phyloP scores from a whole-genome alignment of 2,888 invertebrate genomes.

The Timandra comae region DNA sequence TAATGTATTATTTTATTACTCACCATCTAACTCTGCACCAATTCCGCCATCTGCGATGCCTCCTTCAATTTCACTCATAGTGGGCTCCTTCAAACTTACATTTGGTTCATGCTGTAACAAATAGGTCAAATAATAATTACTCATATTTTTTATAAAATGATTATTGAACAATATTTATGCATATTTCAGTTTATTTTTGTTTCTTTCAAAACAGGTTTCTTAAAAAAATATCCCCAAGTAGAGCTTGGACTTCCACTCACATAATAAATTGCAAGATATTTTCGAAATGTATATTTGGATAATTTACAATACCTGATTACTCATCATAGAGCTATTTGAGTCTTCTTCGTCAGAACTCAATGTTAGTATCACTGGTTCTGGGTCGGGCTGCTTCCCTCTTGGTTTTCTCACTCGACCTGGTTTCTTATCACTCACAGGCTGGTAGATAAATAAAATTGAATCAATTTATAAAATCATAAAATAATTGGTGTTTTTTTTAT shows the following conservation, averaged over 20 bases:
- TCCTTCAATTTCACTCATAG: conserved; percentile 65
- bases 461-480: neutral
- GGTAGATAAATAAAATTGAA: conserved; percentile 3
- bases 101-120: conserved; percentile 55
- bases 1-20: conserved; percentile 26
- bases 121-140: conserved; percentile 9
- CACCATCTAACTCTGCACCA: conserved; percentile 56
- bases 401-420: conserved; percentile 67
- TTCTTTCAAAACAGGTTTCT: no score
- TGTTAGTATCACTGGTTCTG: conserved; percentile 81
- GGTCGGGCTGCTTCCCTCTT: conserved; percentile 73
- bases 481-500: neutral
- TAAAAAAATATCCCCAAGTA: no score
- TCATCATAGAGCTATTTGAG: conserved; percentile 67
- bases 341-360: conserved; percentile 84
- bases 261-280: no score
- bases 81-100: conserved; percentile 60
- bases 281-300: no score
- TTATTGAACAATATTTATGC: no score
- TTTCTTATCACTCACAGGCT: conserved; percentile 60
- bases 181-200: no score
- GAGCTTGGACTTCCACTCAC: no score
- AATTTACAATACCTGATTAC: conserved; percentile 62
- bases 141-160: no score
- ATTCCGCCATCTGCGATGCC: conserved; percentile 53